Evolutionary conservation across 2,888 invertebrate species (phyloP).

Genomic region (Ophraella communa): DNA sequence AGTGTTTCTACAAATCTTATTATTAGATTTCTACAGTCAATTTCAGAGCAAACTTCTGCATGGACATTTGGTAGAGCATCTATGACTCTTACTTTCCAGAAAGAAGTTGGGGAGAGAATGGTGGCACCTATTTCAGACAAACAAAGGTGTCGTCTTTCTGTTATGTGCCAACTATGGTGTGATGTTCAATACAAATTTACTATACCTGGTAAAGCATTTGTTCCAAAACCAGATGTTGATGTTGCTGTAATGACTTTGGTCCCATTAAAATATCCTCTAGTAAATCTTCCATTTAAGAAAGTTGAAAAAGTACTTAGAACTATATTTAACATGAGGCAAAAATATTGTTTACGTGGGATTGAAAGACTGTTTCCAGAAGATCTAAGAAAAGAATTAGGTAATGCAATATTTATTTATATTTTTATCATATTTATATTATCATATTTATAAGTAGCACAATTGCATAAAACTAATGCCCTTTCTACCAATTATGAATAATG

Average conservation of each 20-base stretch:
- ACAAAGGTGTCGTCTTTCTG: conserved; percentile 83
- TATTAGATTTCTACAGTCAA: conserved; percentile 83
- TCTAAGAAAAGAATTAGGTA: conserved; percentile 68
- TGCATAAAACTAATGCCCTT: no score
- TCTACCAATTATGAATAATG: no score
- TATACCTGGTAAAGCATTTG: conserved; percentile 87
- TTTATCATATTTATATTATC: no score
- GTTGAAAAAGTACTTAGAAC: conserved; percentile 90
- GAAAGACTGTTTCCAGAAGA: conserved; percentile 79
- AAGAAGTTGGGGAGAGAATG: conserved; percentile 95
- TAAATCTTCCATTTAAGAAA: conserved; percentile 76
- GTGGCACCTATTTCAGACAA: conserved; percentile 71
- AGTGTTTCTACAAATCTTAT: conserved; percentile 93
- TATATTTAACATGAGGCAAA: conserved; percentile 88
- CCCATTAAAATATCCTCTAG: conserved; percentile 77
- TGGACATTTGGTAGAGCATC: conserved; percentile 84
- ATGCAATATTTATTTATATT: conserved; percentile 41
- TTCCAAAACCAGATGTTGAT: conserved; percentile 95
- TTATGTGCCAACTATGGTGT: conserved; percentile 95
- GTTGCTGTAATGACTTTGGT: conserved; percentile 91
- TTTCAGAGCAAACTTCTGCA: conserved; percentile 76
- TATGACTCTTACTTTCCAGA: conserved; percentile 96
- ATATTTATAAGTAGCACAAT: no score
- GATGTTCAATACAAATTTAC: conserved; percentile 81
- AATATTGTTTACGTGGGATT: conserved; percentile 75